A percentile compares a stretch with the other conserved stretches of the same genome.
Evolutionary conservation across 2,797 vertebrate genomes (phyloP).

Genomic region (Phalanger gymnotis): DNA sequence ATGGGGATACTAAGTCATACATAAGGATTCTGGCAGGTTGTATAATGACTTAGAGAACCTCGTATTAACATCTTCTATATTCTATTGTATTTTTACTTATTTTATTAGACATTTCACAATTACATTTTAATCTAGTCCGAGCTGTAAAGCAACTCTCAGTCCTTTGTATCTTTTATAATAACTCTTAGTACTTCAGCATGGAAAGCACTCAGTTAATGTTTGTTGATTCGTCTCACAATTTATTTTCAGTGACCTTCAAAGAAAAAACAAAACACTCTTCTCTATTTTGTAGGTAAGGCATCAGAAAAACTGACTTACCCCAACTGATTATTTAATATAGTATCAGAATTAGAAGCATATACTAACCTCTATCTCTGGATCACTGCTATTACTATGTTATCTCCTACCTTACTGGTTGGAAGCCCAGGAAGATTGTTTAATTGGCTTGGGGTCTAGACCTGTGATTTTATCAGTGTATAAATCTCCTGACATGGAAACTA

Average conservation of each 20-base stretch:
- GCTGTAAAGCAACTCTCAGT: neutral
- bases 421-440: neutral
- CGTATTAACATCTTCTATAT: neutral
- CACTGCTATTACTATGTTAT: neutral
- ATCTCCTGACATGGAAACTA: neutral
- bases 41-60: neutral
- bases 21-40: neutral
- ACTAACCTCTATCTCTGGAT: neutral
- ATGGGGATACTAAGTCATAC: neutral
- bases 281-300: neutral
- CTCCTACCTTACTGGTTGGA: neutral
- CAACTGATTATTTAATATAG: neutral
- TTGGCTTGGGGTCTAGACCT: neutral
- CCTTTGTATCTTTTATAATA: neutral
- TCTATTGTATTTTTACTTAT: neutral
- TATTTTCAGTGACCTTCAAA: neutral
- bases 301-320: neutral
- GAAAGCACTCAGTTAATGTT: neutral
- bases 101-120: neutral
- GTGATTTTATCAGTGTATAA: neutral
- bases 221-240: neutral
- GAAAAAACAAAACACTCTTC: neutral
- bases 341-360: neutral
- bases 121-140: neutral
- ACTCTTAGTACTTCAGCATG: neutral